Evolutionary conservation across 2,888 invertebrate species (phyloP).

Genomic region (Anodontia alba): DNA sequence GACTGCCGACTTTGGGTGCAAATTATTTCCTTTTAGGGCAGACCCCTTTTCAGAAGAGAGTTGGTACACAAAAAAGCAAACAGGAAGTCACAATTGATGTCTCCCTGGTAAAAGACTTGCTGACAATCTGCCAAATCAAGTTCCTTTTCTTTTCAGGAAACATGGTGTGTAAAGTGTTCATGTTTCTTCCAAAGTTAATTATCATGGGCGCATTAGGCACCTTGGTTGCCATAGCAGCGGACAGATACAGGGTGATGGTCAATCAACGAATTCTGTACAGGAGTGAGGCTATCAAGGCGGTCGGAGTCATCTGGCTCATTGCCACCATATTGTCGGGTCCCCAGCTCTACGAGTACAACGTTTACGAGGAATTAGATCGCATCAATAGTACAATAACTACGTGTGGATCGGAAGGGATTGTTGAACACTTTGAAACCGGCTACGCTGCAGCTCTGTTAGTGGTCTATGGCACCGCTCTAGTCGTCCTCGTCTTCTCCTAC

Average conservation of each 20-base stretch:
- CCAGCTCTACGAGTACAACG: conserved; percentile 64
- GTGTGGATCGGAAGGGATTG: conserved; percentile 62
- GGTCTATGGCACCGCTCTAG: conserved; percentile 45
- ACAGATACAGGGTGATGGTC: conserved; percentile 52
- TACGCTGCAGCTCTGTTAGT: conserved; percentile 51
- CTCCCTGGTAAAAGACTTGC: too few species aligned
- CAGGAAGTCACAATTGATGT: too few species aligned
- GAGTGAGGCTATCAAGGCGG: conserved; percentile 18
- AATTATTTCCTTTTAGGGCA: too few species aligned
- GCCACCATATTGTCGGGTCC: conserved; percentile 49
- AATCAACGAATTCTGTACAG: conserved; percentile 15
- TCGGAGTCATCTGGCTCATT: conserved; percentile 47
- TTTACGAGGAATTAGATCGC: conserved; percentile 23
- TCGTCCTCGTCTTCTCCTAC: conserved; percentile 45
- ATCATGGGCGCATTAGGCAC: conserved; percentile 62
- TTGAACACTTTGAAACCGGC: conserved; percentile 55
- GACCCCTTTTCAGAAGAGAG: too few species aligned
- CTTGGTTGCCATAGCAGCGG: conserved; percentile 63
- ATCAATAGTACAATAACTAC: neutral
- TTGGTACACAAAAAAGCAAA: too few species aligned
- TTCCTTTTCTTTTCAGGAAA: conserved; percentile 58
- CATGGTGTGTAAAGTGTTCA: conserved; percentile 57
- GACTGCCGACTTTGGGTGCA: too few species aligned
- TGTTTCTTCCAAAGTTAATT: conserved; percentile 62
- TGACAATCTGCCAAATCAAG: too few species aligned